phyloP scores from a whole-genome alignment of 2,113 vertebrate genomes.

The Phaetusa simplex region DNA sequence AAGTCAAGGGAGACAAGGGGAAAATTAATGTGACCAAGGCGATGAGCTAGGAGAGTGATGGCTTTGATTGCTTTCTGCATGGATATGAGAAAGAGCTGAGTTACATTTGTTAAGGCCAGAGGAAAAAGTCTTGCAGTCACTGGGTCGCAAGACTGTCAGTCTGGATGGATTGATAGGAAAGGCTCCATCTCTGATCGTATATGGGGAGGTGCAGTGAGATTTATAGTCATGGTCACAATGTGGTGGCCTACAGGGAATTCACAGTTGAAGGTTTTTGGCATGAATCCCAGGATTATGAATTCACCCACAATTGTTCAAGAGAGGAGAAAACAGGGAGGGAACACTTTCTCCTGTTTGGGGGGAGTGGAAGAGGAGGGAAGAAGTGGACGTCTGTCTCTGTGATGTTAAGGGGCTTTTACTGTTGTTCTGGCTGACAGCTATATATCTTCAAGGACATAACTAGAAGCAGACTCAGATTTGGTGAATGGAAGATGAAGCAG shows the following conservation, averaged over 20 bases:
- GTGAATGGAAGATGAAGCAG: background rate
- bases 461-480: background rate
- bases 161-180: background rate
- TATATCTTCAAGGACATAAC: background rate
- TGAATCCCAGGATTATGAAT: background rate
- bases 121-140: background rate
- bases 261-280: background rate
- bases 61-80: background rate
- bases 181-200: background rate
- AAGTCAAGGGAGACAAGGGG: background rate
- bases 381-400: background rate
- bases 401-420: background rate
- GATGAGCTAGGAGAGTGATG: background rate
- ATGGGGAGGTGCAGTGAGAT: background rate
- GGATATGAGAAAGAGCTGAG: background rate
- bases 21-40: background rate
- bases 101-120: background rate
- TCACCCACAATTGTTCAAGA: background rate
- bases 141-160: background rate
- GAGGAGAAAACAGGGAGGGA: background rate
- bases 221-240: background rate
- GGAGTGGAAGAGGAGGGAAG: background rate
- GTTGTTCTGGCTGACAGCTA: background rate
- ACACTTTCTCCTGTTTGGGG: background rate
- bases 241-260: background rate